phyloP scores from a whole-genome alignment of 2,888 invertebrate genomes.

The Myathropa florea region DNA sequence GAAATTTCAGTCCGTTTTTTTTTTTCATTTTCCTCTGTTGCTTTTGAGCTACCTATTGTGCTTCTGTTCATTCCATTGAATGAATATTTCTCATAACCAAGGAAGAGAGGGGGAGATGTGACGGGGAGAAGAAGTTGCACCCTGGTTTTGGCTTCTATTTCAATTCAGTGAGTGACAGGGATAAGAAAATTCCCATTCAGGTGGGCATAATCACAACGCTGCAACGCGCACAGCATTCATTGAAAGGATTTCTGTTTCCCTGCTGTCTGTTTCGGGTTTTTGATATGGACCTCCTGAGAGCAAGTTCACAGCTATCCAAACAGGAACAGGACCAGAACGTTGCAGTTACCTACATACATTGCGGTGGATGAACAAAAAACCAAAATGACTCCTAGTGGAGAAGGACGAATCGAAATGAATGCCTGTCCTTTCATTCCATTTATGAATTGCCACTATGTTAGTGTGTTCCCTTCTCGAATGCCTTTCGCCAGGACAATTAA shows the following conservation, averaged over 20 bases:
- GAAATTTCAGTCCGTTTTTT: background rate
- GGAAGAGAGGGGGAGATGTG: background rate
- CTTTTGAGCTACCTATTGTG: constrained; percentile 52
- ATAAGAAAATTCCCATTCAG: constrained; percentile 59
- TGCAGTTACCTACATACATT: constrained; percentile 1
- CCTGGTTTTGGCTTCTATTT: constrained; percentile 30
- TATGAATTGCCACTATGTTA: constrained; percentile 65
- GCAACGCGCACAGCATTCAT: constrained; percentile 45
- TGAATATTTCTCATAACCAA: background rate
- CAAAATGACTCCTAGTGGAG: constrained; percentile 36
- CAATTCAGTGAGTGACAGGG: constrained; percentile 1
- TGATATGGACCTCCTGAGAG: constrained; percentile 53
- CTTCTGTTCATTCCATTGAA: constrained; percentile 57
- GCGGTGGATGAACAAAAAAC: constrained; percentile 11
- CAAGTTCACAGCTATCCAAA: constrained; percentile 24
- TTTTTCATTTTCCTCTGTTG: constrained; percentile 1
- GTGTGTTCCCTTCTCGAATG: constrained; percentile 20
- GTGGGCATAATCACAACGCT: constrained; percentile 56
- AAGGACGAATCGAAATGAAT: constrained; percentile 30
- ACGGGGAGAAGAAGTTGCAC: constrained; percentile 38
- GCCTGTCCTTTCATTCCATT: constrained; percentile 58
- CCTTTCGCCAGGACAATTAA: constrained; percentile 62
- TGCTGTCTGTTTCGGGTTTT: constrained; percentile 7
- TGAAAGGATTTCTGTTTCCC: constrained; percentile 52
- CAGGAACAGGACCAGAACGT: constrained; percentile 6